These are phyloP conservation scores for Smutsia temminckii DNA, from an alignment of 2,797 vertebrate species.

Conservation along the genomic window DNA sequence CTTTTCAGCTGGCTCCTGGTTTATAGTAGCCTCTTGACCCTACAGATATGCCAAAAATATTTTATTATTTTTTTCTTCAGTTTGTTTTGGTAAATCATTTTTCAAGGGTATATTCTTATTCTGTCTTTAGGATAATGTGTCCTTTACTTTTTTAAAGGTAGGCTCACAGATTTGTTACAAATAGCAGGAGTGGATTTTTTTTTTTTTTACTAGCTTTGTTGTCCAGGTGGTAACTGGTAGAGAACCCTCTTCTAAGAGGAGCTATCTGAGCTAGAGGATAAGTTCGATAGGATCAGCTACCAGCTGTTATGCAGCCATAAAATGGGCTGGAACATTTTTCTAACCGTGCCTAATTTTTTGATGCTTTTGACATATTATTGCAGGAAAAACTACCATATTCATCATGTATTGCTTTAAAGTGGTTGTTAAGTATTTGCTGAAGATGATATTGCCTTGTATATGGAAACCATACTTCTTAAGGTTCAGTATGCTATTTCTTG, in stretches of 20 bases:
- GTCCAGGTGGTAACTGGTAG: neutral
- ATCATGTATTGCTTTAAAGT: neutral
- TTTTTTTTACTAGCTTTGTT: neutral
- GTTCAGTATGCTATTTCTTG: neutral
- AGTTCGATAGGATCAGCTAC: neutral
- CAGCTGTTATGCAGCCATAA: neutral
- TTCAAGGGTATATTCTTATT: neutral
- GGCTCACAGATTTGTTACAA: neutral
- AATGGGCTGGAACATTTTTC: neutral
- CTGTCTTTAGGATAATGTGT: neutral
- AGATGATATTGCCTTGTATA: neutral
- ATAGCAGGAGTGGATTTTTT: neutral
- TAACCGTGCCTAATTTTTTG: neutral
- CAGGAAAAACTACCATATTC: neutral
- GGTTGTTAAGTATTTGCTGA: neutral
- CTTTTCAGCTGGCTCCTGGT: neutral
- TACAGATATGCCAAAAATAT: neutral
- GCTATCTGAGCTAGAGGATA: neutral
- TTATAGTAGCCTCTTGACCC: neutral
- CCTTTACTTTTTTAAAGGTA: neutral
- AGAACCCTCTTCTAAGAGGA: neutral
- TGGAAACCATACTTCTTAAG: neutral
- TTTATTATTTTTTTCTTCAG: neutral
- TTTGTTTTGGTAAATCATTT: constrained; percentile 30
- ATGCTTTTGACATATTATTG: neutral